Evolutionary conservation across 2,797 vertebrate species (phyloP), one percentile per base, ranked within the genome.

Genomic region (Brotula barbata): DNA sequence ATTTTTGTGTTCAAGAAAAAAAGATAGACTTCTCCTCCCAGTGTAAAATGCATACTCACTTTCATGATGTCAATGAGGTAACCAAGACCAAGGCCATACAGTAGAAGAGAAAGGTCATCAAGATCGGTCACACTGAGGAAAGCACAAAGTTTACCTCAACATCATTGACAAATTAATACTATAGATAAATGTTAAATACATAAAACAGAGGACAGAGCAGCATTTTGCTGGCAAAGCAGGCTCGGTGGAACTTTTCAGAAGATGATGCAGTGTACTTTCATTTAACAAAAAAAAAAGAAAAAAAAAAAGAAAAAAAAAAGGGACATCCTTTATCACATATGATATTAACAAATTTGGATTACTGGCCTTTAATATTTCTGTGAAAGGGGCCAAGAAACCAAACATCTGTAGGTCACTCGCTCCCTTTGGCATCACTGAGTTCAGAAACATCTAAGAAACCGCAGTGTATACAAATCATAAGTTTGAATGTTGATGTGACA

Each of bases 1-100:
- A n/a, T n/a, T n/a, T n/a, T n/a, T n/a, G n/a, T n/a, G n/a, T n/a
- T n/a, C n/a, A n/a, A n/a, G n/a, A n/a, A n/a, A n/a, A 15, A 39
- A 15, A 39, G 13, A 42, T 1, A 9, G 0, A 23, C 31, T 23
- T 46, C 7, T 10, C 28, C 21, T 25, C 42, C 15, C 22, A 40
- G 23, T 65, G 36, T 33, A 48, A 2, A 43, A 9, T 15, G 0
- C 7, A 5, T 64, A 74, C 89, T 89, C 60, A 92, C 90, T 43
- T 60, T 52, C 69, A 99, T 72, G 61, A 92, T 73, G 68, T 93
- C 91, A 37, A 77, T 56, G 60, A 97, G 80, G 73, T 94, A 80
- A 73, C 92, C 92, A 55, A 99, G 91, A 61, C 89, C 89, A 47
- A 98, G 89, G 33, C 96, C 95, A 46, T 94, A 91, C 33, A 98